Evolutionary conservation across 2,888 invertebrate species (phyloP).

Genomic region (Bombylius major): DNA sequence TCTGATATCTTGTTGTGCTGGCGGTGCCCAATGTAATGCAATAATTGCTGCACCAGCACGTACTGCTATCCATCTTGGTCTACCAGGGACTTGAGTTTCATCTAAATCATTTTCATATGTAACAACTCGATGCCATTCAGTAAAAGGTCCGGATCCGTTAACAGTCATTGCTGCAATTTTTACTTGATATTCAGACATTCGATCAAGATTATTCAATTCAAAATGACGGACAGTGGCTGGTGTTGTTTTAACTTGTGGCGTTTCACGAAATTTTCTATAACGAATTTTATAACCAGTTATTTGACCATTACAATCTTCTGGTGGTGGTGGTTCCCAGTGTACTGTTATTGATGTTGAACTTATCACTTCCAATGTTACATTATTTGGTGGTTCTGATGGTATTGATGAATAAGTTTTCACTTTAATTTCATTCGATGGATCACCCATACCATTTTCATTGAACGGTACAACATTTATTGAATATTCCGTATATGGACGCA

Average conservation of each 20-base stretch:
- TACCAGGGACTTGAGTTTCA: slow-evolving; percentile 72
- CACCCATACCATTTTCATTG: slow-evolving; percentile 66
- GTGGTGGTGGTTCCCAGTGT: slow-evolving; percentile 82
- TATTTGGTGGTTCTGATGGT: slow-evolving; percentile 78
- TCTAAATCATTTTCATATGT: slow-evolving; percentile 78
- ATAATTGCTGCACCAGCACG: slow-evolving; percentile 77
- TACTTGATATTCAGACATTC: slow-evolving; percentile 65
- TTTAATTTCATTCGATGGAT: slow-evolving; percentile 58
- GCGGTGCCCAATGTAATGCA: slow-evolving; percentile 78
- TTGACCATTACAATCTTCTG: slow-evolving; percentile 75
- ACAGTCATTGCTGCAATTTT: slow-evolving; percentile 83
- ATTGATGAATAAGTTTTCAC: slow-evolving; percentile 69
- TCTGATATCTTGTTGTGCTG: slow-evolving; percentile 63
- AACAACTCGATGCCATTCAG: slow-evolving; percentile 75
- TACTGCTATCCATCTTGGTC: slow-evolving; percentile 68
- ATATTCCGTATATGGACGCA: slow-evolving; percentile 66
- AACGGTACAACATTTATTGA: slow-evolving; percentile 70
- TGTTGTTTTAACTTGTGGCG: slow-evolving; percentile 51
- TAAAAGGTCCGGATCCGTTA: slow-evolving; percentile 86
- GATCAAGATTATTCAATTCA: slow-evolving; percentile 64
- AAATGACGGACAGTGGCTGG: slow-evolving; percentile 73
- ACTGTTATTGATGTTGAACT: slow-evolving; percentile 76
- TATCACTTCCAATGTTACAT: slow-evolving; percentile 71
- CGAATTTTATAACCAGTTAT: slow-evolving; percentile 95
- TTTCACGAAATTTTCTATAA: slow-evolving; percentile 53